phyloP scores from a whole-genome alignment of 2,888 invertebrate genomes.

The Meliscaeva auricollis region DNA sequence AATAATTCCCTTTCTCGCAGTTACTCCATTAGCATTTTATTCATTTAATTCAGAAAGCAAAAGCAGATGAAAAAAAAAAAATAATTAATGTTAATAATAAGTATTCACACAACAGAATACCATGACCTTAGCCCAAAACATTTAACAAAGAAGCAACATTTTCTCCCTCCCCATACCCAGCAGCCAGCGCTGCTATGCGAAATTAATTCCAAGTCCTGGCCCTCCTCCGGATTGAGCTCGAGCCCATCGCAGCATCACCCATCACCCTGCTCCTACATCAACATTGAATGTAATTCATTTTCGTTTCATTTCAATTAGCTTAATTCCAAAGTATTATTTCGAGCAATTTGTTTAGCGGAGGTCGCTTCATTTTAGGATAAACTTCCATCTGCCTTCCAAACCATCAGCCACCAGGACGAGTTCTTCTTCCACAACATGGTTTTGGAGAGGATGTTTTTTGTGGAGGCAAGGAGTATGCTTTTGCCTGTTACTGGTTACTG shows the following conservation, averaged over 20 bases:
- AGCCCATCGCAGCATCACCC: background rate
- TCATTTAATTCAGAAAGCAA: constrained; percentile 48
- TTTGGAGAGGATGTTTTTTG: background rate
- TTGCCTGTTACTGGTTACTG: too few species aligned
- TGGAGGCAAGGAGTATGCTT: constrained; percentile 9
- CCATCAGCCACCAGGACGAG: constrained; percentile 11
- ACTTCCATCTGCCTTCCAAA: constrained; percentile 60
- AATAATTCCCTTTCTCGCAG: constrained; percentile 50
- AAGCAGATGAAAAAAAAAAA: constrained; percentile 39
- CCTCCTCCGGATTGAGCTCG: constrained; percentile 19
- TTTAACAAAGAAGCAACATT: constrained; percentile 38
- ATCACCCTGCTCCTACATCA: background rate
- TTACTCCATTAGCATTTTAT: constrained; percentile 67
- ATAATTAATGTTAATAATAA: constrained; percentile 74
- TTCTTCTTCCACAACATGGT: constrained; percentile 40
- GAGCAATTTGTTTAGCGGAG: constrained; percentile 76
- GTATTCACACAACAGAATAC: constrained; percentile 72
- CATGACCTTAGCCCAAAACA: constrained; percentile 70
- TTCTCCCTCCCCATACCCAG: constrained; percentile 29
- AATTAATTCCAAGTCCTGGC: constrained; percentile 66
- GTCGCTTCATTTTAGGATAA: constrained; percentile 75
- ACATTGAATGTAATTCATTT: constrained; percentile 73
- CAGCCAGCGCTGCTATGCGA: constrained; percentile 18
- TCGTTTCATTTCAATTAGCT: constrained; percentile 76
- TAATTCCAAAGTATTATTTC: constrained; percentile 77